Evolutionary conservation across 1,140 invertebrate genomes (phyloP), one percentile per base, ranked within the genome.

Genomic region (Drosophila kikkawai): DNA sequence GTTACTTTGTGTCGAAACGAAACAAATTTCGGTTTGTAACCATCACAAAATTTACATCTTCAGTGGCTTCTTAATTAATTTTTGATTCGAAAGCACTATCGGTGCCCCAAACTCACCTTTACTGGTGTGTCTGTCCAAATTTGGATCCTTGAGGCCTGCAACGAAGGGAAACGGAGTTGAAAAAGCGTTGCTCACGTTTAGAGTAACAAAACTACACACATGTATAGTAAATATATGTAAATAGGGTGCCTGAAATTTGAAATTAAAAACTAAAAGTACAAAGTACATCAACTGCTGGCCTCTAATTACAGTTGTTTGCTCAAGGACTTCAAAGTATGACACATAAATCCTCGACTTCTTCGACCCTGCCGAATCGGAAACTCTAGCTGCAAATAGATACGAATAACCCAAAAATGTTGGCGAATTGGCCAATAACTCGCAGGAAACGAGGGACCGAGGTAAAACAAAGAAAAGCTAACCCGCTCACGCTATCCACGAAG

Each of bases 121-220:
- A 32, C n/a, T 80, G 11, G 77, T 85, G 41, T 88, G 91, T 70
- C 91, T 91, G 42, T 92, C 91, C 91, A 92, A 58, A 69, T 75
- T 92, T 50, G 91, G 86, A 87, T 92, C 91, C 68, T 92, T 92
- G 17, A 92, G 79, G 48, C 91, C 91, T 92, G 86, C 15, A 91
- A 92, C 12, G 34, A 66, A 53, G 9, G 3, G 19, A 26, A 50
- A 7, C 48, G 50, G 19, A 11, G 37, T 71, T 73, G 12, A 59
- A 74, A 37, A 37, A 11, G 26, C 53, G 0, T 39, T 3, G 2
- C 13, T n/a, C 11, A 11, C 13, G 26, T 15, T 22, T 1, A 37
- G 4, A 29, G 13, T 48, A 48, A 48, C 1, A 48, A 15, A 29
- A 13, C 19, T 4, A 8, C 3, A 22, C 3, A 22, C 19, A 6